Percentiles rank a stretch among this genome's conserved stretches.
Evolutionary conservation across 2,888 invertebrate genomes (phyloP).

Genomic region (Gortyna flavago): DNA sequence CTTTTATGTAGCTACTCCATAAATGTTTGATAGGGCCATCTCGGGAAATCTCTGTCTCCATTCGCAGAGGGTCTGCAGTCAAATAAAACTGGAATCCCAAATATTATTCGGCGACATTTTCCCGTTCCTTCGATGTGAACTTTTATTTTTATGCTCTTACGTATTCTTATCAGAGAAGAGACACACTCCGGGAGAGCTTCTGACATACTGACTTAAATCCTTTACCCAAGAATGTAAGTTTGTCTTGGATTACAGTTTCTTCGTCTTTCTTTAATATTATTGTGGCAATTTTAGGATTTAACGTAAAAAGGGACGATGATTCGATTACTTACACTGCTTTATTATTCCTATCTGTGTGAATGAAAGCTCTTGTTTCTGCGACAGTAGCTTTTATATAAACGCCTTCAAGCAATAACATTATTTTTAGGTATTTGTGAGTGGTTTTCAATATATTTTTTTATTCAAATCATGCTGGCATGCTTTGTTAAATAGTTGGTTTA

Average conservation of each 20-base stretch:
- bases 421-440: neutral
- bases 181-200: conserved; percentile 87
- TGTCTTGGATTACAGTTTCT: conserved; percentile 78
- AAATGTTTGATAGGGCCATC: conserved; percentile 90
- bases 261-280: conserved; percentile 72
- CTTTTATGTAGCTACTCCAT: conserved; percentile 90
- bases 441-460: neutral
- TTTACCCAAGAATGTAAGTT: conserved; percentile 80
- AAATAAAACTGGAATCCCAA: conserved; percentile 90
- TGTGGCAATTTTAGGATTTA: conserved; percentile 67
- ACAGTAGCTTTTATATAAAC: neutral
- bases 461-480: neutral
- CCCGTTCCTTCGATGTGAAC: conserved; percentile 89
- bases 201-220: conserved; percentile 88
- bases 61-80: conserved; percentile 89
- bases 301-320: conserved; percentile 49
- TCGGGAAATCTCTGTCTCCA: conserved; percentile 90
- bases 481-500: neutral
- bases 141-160: conserved; percentile 90
- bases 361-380: conserved; percentile 12
- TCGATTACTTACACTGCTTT: conserved; percentile 43
- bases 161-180: conserved; percentile 89
- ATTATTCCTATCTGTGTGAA: conserved; percentile 23
- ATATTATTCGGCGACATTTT: conserved; percentile 89
- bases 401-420: neutral